Conservation (phyloP, 2,797 vertebrate species). For the Tachyglossus aculeatus region DNA sequence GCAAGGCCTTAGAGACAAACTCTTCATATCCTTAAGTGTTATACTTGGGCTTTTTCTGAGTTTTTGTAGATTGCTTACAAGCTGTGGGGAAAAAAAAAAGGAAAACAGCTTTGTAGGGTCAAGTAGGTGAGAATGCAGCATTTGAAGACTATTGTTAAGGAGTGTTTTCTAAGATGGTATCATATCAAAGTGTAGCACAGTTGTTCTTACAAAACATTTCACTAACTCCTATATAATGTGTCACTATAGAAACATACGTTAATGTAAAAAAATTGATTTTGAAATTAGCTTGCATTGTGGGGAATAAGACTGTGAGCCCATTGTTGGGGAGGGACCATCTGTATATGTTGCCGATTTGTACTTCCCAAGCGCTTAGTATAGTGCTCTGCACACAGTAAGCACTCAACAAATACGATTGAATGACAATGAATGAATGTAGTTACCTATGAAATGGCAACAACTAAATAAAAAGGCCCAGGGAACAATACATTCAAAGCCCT, state of each 20-base stretch:
- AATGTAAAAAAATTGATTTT: slow-evolving; percentile 8
- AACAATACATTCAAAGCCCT: slow-evolving; percentile 18
- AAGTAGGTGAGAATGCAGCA: slow-evolving; percentile 7
- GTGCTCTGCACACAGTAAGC: neutral
- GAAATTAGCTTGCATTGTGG: slow-evolving; percentile 14
- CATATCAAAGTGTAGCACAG: neutral
- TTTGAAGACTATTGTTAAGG: slow-evolving; percentile 21
- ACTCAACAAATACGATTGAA: too few relatives aligned
- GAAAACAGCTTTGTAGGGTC: neutral
- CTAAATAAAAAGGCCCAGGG: neutral
- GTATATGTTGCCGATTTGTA: neutral
- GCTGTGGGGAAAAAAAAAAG: neutral
- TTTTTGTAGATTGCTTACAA: slow-evolving; percentile 48
- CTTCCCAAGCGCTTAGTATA: neutral
- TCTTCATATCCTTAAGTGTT: slow-evolving; percentile 41
- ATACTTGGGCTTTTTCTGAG: slow-evolving; percentile 55
- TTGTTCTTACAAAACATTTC: neutral
- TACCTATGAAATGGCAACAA: slow-evolving; percentile 3
- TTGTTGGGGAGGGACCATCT: neutral
- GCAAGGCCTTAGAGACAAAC: slow-evolving; percentile 52
- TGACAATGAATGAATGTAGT: too few relatives aligned
- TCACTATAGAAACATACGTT: slow-evolving; percentile 33
- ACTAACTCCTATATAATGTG: neutral
- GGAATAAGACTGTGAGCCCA: neutral
- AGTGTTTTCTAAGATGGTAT: slow-evolving; percentile 25